Conservation (phyloP, 2,888 invertebrate genomes). For the Mythimna pallens region DNA sequence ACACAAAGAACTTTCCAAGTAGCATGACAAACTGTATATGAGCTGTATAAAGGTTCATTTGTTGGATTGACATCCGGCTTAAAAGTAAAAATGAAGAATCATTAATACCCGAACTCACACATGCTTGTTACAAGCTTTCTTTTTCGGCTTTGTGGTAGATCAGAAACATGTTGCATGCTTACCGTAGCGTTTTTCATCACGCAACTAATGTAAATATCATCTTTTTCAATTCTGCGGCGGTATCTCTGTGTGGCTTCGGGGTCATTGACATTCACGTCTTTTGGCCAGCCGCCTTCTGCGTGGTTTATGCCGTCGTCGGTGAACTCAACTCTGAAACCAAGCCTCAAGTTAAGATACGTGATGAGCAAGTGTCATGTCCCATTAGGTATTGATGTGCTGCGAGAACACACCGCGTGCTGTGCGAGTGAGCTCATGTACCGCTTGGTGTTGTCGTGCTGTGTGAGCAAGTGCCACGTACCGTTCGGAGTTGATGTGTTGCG, state of each 20-base stretch:
- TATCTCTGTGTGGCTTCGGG: constrained; percentile 53
- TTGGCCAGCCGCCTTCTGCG: constrained; percentile 96
- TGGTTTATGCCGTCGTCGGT: constrained; percentile 92
- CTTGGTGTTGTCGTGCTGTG: too few species aligned
- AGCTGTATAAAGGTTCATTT: background rate
- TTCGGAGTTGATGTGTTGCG: background rate
- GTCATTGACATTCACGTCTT: constrained; percentile 87
- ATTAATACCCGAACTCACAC: background rate
- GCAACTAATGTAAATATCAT: constrained; percentile 93
- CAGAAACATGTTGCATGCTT: constrained; percentile 25
- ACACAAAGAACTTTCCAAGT: background rate
- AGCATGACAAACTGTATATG: too few species aligned
- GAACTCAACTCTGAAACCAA: constrained; percentile 88
- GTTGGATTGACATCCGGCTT: background rate
- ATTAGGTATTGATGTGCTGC: too few species aligned
- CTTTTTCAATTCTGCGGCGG: constrained; percentile 53
- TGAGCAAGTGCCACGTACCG: too few species aligned
- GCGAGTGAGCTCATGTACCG: too few species aligned
- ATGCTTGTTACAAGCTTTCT: background rate
- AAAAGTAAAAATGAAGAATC: background rate
- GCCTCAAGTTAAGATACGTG: background rate
- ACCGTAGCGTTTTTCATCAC: constrained; percentile 89
- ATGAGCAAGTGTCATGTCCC: too few species aligned
- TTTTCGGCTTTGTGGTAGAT: too few species aligned
- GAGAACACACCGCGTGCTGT: too few species aligned